Base-by-base conservation (phyloP, 2,113 vertebrate species). In the Pollimyrus isidori region DNA sequence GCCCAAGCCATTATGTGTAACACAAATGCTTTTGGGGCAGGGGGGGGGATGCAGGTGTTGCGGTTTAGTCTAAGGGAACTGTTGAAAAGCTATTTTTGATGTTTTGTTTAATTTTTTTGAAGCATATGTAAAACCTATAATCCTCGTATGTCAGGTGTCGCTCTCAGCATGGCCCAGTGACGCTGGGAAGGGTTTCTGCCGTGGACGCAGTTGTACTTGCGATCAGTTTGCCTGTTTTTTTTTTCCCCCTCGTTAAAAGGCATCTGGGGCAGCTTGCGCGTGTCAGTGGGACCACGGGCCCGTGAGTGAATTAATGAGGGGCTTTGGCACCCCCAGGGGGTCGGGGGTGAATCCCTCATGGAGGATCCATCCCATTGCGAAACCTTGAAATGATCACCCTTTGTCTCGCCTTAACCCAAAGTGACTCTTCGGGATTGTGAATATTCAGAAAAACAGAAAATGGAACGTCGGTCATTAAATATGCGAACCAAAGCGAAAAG, bases 31-130 rank as follows among this genome's bases (percentile, higher is more conserved):
- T 94, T 94, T 94, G 93, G 35, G 35, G 35, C 1, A 93, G 92
- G 91, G 93, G 92, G 94, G 93, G 93, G 94, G 92, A 93, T 90
- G 92, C 93, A 94, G 94, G 94, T 95, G 93, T 93, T 90, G 91
- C 90, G 65, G 26, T 62, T 87, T 90, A 45, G 85, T 87, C 89
- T 35, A 1, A 83, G 92, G 90, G 94, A 94, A 90, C 92, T 94
- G 95, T 95, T 94, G 92, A 95, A 49, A 35, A 48, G 87, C 62
- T 46, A 23, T 84, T 82, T 82, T 84, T 95, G 94, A 90, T 89
- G 88, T 91, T 62, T 90, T 89, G 88, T 91, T 91, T 94, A 91
- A 93, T 46, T 69, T 46, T 88, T 65, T 26, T 15, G 23, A 65
- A 53, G 26, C 4, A 15, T 46, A 26, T 26, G 84, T 17, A 50